Conservation (phyloP, 2,797 vertebrate species). For the Xyrichtys novacula region DNA sequence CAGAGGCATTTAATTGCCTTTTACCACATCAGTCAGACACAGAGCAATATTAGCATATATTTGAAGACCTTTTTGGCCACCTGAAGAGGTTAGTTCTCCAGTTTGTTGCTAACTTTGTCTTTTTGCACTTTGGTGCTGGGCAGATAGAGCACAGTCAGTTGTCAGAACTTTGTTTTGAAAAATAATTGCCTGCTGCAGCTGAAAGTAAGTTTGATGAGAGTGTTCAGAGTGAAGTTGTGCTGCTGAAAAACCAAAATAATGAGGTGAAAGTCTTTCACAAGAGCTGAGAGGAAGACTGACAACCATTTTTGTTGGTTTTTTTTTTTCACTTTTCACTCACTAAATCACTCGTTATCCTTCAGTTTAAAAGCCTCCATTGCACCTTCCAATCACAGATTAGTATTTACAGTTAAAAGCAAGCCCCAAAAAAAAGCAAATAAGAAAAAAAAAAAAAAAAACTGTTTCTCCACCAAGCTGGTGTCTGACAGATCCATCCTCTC, state of each 20-base stretch:
- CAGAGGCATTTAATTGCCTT: neutral
- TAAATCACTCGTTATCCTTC: too few relatives aligned
- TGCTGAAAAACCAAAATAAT: neutral
- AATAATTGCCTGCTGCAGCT: slow-evolving; percentile 7
- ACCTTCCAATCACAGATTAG: too few relatives aligned
- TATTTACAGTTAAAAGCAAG: too few relatives aligned
- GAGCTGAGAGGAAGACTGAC: neutral
- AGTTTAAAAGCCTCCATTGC: too few relatives aligned
- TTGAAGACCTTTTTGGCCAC: neutral
- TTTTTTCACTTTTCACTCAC: neutral
- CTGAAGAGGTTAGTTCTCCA: neutral
- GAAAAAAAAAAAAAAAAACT: too few relatives aligned
- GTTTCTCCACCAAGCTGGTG: too few relatives aligned
- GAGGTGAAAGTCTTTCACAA: neutral
- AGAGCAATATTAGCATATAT: neutral
- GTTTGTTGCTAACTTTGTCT: neutral
- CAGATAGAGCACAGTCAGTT: neutral
- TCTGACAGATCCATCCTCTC: too few relatives aligned
- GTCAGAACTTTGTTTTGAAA: neutral
- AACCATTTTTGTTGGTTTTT: neutral
- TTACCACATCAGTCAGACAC: neutral
- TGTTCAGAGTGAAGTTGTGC: neutral
- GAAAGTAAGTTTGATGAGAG: neutral
- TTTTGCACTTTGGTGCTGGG: neutral
- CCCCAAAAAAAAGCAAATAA: too few relatives aligned